Evolutionary conservation across 2,113 vertebrate species (phyloP), one percentile per base, ranked within the genome.

Genomic region (Crotalus helleri): DNA sequence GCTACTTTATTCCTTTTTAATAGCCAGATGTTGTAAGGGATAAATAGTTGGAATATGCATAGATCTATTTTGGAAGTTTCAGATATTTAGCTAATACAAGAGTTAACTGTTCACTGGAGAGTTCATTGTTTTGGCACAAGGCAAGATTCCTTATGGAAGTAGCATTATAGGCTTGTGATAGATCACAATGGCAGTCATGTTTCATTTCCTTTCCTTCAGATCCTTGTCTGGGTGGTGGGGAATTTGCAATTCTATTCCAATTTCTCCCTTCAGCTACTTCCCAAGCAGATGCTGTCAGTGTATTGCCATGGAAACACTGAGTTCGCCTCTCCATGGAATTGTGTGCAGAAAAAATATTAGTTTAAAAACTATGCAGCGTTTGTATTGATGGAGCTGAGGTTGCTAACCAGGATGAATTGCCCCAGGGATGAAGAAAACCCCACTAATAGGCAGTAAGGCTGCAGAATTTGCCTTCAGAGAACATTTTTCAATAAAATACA

Each of bases 201-300:
- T 44, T 33, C 91, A 81, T 91, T 91, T 91, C 90, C 39, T 91
- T 96, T 97, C 96, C 94, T 94, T 93, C 92, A 94, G 95, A 95
- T 95, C 91, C 95, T 95, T 97, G 94, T 94, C 58, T 89, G 10
- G 96, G 95, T 94, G 95, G 94, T 94, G 95, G 93, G 95, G 96
- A 96, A 97, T 97, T 96, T 97, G 97, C 97, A 97, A 97, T 97
- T 97, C 97, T 97, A 96, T 96, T 97, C 96, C 96, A 95, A 3
- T 96, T 97, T 96, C 96, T 97, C 96, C 96, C 96, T 95, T 97
- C 96, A 96, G 97, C 97, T 96, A 95, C 90, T 95, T 96, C 96
- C 97, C 96, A 97, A 95, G 96, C 96, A 97, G 96, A 96, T 97
- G 96, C 97, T 97, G 96, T 96, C 96, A 97, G 96, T 97, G 93